These are phyloP conservation scores for Heliconius hermathena DNA, from an alignment of 1,140 invertebrate genomes.

Conservation along the genomic window DNA sequence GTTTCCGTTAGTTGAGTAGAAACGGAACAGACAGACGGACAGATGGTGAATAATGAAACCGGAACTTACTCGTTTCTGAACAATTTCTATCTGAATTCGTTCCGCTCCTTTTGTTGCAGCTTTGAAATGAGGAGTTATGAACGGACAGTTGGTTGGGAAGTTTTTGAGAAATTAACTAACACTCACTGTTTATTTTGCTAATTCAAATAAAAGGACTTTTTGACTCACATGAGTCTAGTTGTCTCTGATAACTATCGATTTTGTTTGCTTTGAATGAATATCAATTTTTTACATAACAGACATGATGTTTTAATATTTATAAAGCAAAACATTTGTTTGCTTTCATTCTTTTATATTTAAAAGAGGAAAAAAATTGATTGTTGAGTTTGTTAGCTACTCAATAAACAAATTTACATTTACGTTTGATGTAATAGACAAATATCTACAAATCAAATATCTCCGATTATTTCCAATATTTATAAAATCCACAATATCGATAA, in stretches of 20 bases:
- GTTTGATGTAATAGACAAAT: no score
- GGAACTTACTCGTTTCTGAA: slow-evolving; percentile 28
- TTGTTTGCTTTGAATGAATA: neutral
- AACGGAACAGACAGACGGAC: slow-evolving; percentile 19
- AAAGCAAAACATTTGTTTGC: no score
- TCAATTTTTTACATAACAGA: no score
- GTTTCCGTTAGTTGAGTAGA: slow-evolving; percentile 6
- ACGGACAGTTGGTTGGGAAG: slow-evolving; percentile 7
- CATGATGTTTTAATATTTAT: no score
- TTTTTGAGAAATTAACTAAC: slow-evolving; percentile 11
- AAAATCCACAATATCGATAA: neutral
- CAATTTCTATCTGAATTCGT: slow-evolving; percentile 37
- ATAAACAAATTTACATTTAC: no score
- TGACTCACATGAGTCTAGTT: neutral
- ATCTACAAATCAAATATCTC: no score
- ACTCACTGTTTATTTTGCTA: slow-evolving; percentile 6
- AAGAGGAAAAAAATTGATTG: no score
- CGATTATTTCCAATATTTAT: no score
- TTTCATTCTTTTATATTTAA: no score
- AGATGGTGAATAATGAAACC: slow-evolving; percentile 41
- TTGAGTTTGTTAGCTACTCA: no score
- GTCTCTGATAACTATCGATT: neutral
- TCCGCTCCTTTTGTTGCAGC: slow-evolving; percentile 28
- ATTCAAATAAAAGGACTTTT: no score
- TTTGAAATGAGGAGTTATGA: slow-evolving; percentile 32